Percentiles rank a stretch among this genome's conserved stretches.
phyloP scores from a whole-genome alignment of 1,140 invertebrate species.

The Mizuhopecten yessoensis region DNA sequence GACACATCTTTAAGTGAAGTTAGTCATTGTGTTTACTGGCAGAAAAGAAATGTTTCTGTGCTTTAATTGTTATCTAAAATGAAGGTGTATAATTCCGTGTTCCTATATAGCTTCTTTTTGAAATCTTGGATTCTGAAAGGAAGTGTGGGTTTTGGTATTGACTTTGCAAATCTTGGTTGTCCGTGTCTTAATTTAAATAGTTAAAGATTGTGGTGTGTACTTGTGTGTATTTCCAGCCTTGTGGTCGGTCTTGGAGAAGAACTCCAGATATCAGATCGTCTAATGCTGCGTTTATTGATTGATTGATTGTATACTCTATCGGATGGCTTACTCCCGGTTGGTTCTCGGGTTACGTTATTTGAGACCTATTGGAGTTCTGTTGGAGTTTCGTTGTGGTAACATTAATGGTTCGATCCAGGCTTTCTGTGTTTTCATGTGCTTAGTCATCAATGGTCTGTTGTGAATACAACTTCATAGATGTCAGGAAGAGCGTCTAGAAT shows the following conservation, averaged over 20 bases:
- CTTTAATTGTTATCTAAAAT: too few species aligned
- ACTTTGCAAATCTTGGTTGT: not conserved
- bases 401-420: not conserved
- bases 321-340: not conserved
- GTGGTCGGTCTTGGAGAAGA: not conserved
- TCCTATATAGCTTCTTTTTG: too few species aligned
- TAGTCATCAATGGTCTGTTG: conserved; percentile 16
- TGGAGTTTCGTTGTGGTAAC: not conserved
- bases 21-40: too few species aligned
- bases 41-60: too few species aligned
- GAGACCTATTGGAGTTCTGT: too few species aligned
- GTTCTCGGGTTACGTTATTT: not conserved
- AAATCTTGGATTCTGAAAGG: too few species aligned
- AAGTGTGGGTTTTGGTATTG: too few species aligned
- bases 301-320: not conserved
- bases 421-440: conserved; percentile 14
- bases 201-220: too few species aligned
- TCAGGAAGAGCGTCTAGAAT: not conserved
- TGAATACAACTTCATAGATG: not conserved
- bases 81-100: too few species aligned
- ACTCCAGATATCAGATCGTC: too few species aligned
- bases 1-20: too few species aligned
- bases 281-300: not conserved
- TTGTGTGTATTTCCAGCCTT: not conserved
- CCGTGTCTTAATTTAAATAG: too few species aligned